Evolutionary conservation across 2,888 invertebrate species (phyloP).

Genomic region (Megaustenia siamemsis): DNA sequence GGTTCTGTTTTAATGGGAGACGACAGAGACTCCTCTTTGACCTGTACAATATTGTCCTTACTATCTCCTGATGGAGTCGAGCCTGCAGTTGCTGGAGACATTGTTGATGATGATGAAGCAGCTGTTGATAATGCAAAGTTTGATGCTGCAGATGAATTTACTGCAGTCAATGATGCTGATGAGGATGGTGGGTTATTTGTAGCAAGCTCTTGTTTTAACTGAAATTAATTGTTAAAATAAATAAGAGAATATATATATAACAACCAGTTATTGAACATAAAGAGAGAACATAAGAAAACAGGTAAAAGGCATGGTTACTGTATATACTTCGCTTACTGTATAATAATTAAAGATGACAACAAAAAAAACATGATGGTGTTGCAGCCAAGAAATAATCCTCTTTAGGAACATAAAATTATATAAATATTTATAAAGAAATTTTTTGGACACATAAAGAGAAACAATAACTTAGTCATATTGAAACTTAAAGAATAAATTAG

Average conservation of each 20-base stretch:
- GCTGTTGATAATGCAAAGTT: constrained; percentile 31
- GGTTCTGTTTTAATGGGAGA: constrained; percentile 53
- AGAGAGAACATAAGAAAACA: not conserved
- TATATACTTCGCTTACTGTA: too few relatives aligned
- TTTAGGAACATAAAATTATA: too few relatives aligned
- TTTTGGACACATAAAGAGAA: too few relatives aligned
- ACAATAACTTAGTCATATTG: too few relatives aligned
- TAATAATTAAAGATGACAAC: too few relatives aligned
- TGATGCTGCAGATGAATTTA: constrained; percentile 29
- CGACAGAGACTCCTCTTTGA: constrained; percentile 54
- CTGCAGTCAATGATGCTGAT: constrained; percentile 5
- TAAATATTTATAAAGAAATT: too few relatives aligned
- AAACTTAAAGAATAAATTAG: too few relatives aligned
- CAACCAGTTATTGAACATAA: not conserved
- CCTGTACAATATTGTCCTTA: constrained; percentile 49
- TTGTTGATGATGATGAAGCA: constrained; percentile 45
- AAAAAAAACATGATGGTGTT: too few relatives aligned
- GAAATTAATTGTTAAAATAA: not conserved
- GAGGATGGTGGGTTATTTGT: constrained; percentile 44
- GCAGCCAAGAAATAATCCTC: too few relatives aligned
- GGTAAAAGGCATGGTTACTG: too few relatives aligned
- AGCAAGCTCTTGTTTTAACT: constrained; percentile 57
- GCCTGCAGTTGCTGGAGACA: constrained; percentile 43
- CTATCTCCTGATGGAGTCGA: constrained; percentile 46
- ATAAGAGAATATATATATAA: not conserved